Evolutionary conservation across 2,797 vertebrate species (phyloP).

Genomic region (Eutrigla gurnardus): DNA sequence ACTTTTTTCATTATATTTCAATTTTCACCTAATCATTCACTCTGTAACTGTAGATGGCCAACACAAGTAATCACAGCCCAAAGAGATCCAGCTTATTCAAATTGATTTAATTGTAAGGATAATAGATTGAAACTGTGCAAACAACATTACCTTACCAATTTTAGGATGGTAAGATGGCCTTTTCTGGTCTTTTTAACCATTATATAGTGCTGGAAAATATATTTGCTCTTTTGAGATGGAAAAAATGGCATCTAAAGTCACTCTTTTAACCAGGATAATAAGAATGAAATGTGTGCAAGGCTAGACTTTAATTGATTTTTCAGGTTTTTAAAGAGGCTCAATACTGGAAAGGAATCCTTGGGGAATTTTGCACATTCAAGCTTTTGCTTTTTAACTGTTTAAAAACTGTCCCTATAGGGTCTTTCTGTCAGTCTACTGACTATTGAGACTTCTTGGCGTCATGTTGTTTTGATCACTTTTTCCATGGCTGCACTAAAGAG

Average conservation of each 20-base stretch:
- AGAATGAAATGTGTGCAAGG: not conserved
- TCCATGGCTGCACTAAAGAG: not conserved
- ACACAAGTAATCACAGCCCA: not conserved
- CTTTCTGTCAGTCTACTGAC: not conserved
- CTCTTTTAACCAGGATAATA: not conserved
- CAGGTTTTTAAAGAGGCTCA: not conserved
- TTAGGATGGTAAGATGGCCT: not conserved
- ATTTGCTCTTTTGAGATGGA: not conserved
- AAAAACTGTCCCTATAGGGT: not conserved
- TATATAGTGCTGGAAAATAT: not conserved
- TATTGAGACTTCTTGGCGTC: not conserved
- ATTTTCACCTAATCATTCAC: not conserved
- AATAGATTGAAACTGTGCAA: not conserved
- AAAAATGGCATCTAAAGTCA: not conserved
- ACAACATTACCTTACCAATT: not conserved
- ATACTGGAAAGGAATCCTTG: not conserved
- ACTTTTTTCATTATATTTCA: not conserved
- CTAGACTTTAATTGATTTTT: not conserved
- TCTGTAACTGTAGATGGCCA: not conserved
- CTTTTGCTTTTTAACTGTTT: constrained; percentile 1
- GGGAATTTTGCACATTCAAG: not conserved
- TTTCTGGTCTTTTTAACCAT: not conserved
- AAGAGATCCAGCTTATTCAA: not conserved
- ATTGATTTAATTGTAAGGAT: not conserved
- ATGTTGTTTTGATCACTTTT: constrained; percentile 12